phyloP scores from a whole-genome alignment of 1,140 invertebrate genomes.

The Drosophila carrolli region DNA sequence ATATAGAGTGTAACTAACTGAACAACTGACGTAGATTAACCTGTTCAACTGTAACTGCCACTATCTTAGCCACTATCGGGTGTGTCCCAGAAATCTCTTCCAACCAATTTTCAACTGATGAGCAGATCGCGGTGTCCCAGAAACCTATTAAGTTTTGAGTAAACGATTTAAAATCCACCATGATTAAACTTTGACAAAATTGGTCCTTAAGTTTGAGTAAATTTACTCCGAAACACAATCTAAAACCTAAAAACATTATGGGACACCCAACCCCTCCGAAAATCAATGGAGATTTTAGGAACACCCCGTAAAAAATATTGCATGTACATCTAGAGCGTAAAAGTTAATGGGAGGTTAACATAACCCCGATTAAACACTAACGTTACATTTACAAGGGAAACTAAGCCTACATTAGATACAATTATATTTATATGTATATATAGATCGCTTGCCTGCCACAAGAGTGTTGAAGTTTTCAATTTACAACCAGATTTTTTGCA shows the following conservation, averaged over 20 bases:
- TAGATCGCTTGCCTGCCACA: constrained; percentile 2
- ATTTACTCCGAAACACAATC: background rate
- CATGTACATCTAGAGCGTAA: constrained; percentile 48
- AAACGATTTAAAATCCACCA: no score
- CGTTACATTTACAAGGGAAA: constrained; percentile 52
- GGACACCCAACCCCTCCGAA: background rate
- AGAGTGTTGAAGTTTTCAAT: constrained; percentile 8
- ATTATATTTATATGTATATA: constrained; percentile 3
- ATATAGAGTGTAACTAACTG: constrained; percentile 24
- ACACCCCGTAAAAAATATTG: constrained; percentile 45
- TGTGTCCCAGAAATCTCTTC: background rate
- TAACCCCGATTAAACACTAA: constrained; percentile 63
- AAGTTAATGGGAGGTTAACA: constrained; percentile 59
- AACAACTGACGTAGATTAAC: constrained; percentile 20
- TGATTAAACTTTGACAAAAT: no score
- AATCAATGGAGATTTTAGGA: background rate
- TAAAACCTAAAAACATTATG: background rate
- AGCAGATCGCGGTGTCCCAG: background rate
- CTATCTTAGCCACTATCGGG: constrained; percentile 10
- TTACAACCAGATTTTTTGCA: background rate
- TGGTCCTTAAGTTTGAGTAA: no score
- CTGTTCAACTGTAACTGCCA: constrained; percentile 12
- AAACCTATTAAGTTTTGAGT: no score
- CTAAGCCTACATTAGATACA: constrained; percentile 19
- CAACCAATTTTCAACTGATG: background rate